Conservation (phyloP, 2,797 vertebrate genomes). For the Emydoidea blandingii region DNA sequence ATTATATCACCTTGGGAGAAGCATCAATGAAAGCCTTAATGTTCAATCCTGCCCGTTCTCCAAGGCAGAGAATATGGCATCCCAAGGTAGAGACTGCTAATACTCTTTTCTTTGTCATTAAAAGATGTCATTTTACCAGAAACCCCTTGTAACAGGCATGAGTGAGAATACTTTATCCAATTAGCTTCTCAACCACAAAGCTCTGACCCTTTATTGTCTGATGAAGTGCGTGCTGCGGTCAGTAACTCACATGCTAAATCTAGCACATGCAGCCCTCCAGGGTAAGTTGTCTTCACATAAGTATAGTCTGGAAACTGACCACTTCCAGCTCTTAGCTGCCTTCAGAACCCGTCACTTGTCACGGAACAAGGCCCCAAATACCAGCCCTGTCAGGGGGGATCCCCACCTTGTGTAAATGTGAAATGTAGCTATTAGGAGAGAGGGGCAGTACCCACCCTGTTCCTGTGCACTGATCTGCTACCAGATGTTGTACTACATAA, state of each 20-base stretch:
- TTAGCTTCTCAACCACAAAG: background rate
- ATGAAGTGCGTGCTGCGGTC: background rate
- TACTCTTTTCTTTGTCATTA: background rate
- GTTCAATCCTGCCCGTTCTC: background rate
- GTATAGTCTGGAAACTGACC: background rate
- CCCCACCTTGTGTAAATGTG: background rate
- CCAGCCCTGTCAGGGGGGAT: background rate
- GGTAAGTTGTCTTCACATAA: no score
- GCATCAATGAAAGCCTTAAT: background rate
- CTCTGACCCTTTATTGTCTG: rapidly evolving
- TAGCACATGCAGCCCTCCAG: background rate
- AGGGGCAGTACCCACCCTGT: background rate
- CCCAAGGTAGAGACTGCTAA: background rate
- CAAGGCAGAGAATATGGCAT: background rate
- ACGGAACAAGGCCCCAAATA: background rate
- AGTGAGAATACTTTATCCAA: background rate
- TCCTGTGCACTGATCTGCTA: background rate
- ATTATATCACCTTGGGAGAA: background rate
- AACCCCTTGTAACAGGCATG: rapidly evolving
- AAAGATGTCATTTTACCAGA: background rate
- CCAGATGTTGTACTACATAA: background rate
- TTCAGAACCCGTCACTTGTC: background rate
- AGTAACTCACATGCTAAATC: background rate
- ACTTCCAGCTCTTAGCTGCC: background rate
- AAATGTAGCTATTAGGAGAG: background rate